phyloP scores from a whole-genome alignment of 2,113 vertebrate genomes.

The Psilopogon haemacephalus region DNA sequence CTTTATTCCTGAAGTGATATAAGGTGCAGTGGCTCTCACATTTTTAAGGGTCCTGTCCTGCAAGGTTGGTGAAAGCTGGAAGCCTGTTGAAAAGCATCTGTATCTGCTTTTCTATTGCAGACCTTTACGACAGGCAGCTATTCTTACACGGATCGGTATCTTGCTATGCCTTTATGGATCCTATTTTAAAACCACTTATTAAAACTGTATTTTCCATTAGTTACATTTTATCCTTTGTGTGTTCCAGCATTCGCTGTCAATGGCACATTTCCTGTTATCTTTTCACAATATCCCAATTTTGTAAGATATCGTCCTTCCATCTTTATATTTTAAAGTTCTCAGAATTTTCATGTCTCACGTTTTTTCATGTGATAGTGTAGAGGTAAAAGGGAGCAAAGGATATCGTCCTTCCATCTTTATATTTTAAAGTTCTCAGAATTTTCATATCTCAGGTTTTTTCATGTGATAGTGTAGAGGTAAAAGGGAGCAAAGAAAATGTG shows the following conservation, averaged over 20 bases:
- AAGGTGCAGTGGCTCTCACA: slow-evolving; percentile 9
- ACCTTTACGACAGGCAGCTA: slow-evolving; percentile 1
- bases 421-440: background rate
- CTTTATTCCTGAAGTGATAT: background rate
- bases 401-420: background rate
- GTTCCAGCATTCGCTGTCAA: background rate
- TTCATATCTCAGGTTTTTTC: background rate
- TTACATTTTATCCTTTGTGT: background rate
- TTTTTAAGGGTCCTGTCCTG: background rate
- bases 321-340: background rate
- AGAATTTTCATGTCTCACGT: background rate
- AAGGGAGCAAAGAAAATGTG: background rate
- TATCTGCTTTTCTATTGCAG: slow-evolving; percentile 20
- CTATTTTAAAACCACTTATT: background rate
- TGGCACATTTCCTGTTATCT: background rate
- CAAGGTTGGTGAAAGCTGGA: slow-evolving; percentile 15
- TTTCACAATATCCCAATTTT: background rate
- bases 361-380: too few relatives aligned
- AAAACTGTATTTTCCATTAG: slow-evolving; percentile 27
- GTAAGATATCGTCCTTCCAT: background rate
- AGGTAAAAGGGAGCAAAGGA: too few relatives aligned
- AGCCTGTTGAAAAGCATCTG: slow-evolving; percentile 21
- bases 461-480: background rate
- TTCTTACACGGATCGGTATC: slow-evolving; percentile 10
- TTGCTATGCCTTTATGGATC: background rate